A percentile compares a stretch with the other conserved stretches of the same genome.
phyloP scores from a whole-genome alignment of 2,113 vertebrate genomes.

The Melospiza melodia region DNA sequence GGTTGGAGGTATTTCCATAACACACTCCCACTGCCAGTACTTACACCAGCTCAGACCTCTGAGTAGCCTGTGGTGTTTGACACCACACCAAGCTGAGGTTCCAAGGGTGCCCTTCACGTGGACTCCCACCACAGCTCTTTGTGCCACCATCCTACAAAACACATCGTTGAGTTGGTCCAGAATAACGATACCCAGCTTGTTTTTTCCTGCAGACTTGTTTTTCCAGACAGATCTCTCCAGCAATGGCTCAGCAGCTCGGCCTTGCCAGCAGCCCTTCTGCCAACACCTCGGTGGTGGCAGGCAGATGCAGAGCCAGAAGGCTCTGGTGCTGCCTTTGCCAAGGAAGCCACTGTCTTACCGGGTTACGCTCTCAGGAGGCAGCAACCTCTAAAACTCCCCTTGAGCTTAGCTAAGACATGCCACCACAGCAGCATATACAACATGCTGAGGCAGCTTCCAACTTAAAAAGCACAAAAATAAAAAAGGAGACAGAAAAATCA shows the following conservation, averaged over 20 bases:
- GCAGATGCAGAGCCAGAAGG: constrained; percentile 17
- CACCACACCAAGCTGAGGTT: background rate
- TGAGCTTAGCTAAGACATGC: constrained; percentile 3
- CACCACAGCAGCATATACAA: background rate
- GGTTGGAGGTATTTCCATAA: background rate
- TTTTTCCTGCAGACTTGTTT: background rate
- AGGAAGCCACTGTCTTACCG: background rate
- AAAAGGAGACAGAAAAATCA: background rate
- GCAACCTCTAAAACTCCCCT: background rate
- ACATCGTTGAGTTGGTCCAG: accelerated
- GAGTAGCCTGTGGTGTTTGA: background rate
- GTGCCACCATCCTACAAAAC: background rate
- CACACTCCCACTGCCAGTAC: background rate
- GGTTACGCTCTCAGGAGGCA: background rate
- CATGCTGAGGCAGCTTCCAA: background rate
- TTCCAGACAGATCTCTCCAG: background rate
- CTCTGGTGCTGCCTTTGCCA: background rate
- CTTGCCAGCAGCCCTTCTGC: background rate
- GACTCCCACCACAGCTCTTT: background rate
- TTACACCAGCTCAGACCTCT: background rate
- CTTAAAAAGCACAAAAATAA: background rate
- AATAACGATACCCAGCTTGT: background rate
- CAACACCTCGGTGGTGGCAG: background rate
- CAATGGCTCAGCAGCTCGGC: background rate
- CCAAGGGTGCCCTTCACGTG: background rate